These are phyloP conservation scores for Craniophora ligustri DNA, from an alignment of 2,888 invertebrate species.

Conservation along the genomic window DNA sequence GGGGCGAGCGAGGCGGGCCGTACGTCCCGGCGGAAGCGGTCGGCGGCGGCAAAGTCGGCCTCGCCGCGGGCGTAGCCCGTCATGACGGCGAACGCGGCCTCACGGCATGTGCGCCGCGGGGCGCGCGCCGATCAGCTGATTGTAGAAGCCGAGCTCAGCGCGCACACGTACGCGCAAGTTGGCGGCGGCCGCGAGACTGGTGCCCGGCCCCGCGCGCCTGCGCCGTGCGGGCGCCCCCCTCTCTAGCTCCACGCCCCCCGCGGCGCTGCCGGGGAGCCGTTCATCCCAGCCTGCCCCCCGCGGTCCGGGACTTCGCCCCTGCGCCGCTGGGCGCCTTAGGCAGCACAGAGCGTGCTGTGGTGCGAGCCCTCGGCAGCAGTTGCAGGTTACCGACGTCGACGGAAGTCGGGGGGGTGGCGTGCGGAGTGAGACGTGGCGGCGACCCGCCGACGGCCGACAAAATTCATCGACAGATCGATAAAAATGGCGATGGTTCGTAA, in stretches of 20 bases:
- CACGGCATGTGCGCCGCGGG: constrained; percentile 86
- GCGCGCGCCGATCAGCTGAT: constrained; percentile 85
- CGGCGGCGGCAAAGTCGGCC: constrained; percentile 84
- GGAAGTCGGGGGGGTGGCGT: constrained; percentile 33
- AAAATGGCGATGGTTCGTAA: constrained; percentile 66
- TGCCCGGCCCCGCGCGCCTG: constrained; percentile 71
- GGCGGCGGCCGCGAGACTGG: constrained; percentile 78
- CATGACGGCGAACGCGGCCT: constrained; percentile 84
- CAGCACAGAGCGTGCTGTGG: constrained; percentile 7
- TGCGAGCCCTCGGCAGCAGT: constrained; percentile 21
- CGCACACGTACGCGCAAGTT: constrained; percentile 75
- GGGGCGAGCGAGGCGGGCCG: constrained; percentile 87
- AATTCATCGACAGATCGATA: constrained; percentile 71
- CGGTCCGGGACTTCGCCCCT: constrained; percentile 48
- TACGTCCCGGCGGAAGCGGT: constrained; percentile 82
- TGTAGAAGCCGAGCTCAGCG: constrained; percentile 65
- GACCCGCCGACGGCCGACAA: constrained; percentile 45
- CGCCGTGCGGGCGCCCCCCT: constrained; percentile 65
- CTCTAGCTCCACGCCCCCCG: constrained; percentile 60
- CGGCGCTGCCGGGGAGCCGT: constrained; percentile 56
- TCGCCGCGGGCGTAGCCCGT: constrained; percentile 87
- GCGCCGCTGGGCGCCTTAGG: constrained; percentile 17
- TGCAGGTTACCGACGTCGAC: constrained; percentile 28
- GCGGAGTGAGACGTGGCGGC: constrained; percentile 37
- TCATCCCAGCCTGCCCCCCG: constrained; percentile 60